Base-by-base conservation (phyloP, 2,888 invertebrate genomes). In the Euzetes globulus region DNA sequence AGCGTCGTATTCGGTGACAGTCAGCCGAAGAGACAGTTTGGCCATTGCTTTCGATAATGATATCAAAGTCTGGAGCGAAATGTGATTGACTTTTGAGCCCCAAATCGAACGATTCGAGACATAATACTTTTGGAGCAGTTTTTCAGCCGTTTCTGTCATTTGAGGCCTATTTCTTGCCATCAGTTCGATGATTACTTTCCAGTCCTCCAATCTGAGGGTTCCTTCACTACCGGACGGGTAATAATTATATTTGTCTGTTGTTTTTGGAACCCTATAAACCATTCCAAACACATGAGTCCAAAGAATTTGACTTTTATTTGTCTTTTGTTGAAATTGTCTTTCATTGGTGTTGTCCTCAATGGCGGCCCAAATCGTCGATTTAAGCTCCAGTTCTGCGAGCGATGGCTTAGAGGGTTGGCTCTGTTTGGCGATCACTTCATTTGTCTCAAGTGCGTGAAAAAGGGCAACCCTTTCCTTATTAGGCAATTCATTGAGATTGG, bases 1-100 rank as follows among this genome's bases (percentile, higher is more conserved):
- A 7, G 71, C 71, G 45, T 75, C 75, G 33, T 33, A 47, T 63
- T 47, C 50, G 19, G 63, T 55, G 25, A 75, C 75, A n/a, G 33
- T 45, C 11, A 13, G 47, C 13, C 75, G 71, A 33, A 72, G 27
- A 4, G 50, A 70, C 9, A 75, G 60, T 29, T 72, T 71, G 17
- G 75, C 72, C 19, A 72, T 52, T 13, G 47, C 7, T 29, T 65
- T 73, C 15, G 68, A 29, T 15, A 70, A 50, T 9, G 65, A 68
- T 19, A 70, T 13, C 29, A 58, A 71, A n/a, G 72, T 17, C 27
- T 52, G 50, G 50, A 71, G 19, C 25, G 72, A 71, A 13, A 58
- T 19, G 11, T 15, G 15, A 15, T 72, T 58, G 7, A 37, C 15
- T 58, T 41, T 58, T 58, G 55, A 58, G n/a, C 58, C 72, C 7